phyloP scores from a whole-genome alignment of 2,113 vertebrate genomes.

The Paradisaea rubra region DNA sequence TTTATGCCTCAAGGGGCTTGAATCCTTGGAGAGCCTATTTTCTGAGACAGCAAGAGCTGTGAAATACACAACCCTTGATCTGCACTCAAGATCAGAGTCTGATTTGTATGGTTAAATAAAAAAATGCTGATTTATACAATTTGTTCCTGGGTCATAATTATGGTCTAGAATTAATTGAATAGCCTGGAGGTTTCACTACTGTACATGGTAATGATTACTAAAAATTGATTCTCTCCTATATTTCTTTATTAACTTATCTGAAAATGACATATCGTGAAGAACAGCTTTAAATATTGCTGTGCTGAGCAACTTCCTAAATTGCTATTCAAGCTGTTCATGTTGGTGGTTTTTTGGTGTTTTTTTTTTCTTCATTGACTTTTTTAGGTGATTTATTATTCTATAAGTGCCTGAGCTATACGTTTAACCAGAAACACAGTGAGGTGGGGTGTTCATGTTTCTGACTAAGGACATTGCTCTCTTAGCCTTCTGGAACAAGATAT shows the following conservation, averaged over 20 bases:
- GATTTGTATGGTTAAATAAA: conserved; percentile 62
- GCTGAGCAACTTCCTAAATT: conserved; percentile 67
- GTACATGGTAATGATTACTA: conserved; percentile 69
- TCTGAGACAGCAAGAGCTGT: neutral
- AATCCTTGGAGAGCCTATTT: conserved; percentile 16
- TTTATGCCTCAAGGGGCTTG: conserved; percentile 25
- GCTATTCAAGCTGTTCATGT: conserved; percentile 59
- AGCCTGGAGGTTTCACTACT: conserved; percentile 64
- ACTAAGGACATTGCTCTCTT: neutral
- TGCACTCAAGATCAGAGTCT: neutral
- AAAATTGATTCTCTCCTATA: conserved; percentile 65
- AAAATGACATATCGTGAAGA: conserved; percentile 67
- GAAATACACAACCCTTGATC: conserved; percentile 1
- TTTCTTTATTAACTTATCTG: conserved; percentile 74
- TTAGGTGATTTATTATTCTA: conserved; percentile 61
- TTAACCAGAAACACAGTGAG: neutral
- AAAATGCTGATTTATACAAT: conserved; percentile 63
- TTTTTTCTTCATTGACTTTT: conserved; percentile 32
- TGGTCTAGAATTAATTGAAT: conserved; percentile 72
- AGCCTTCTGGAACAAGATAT: neutral
- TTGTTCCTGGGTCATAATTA: conserved; percentile 66
- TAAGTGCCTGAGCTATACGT: neutral
- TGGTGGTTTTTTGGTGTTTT: accelerated
- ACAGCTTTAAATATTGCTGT: conserved; percentile 57
- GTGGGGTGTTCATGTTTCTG: neutral